Evolutionary conservation across 2,113 vertebrate genomes (phyloP).

Genomic region (Mus spicilegus): DNA sequence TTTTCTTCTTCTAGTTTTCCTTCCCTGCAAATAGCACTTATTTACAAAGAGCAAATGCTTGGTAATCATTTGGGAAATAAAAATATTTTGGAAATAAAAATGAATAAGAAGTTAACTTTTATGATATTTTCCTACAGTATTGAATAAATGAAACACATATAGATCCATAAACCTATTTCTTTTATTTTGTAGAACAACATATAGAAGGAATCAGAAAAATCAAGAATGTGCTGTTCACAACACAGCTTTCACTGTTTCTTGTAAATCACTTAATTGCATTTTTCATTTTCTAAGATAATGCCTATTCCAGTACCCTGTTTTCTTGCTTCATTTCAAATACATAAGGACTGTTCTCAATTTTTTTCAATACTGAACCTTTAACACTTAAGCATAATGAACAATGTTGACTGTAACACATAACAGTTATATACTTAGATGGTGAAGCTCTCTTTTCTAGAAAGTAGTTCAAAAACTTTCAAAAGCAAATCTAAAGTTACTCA

Average conservation of each 20-base stretch:
- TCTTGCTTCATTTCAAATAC: conserved; percentile 24
- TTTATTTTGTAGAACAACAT: background rate
- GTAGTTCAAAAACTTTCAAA: background rate
- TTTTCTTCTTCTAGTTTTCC: background rate
- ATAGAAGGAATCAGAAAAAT: background rate
- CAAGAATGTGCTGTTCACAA: conserved; percentile 5
- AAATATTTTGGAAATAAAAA: background rate
- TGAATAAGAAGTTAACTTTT: background rate
- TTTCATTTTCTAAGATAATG: conserved; percentile 46
- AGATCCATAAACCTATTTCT: background rate
- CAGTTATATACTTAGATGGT: background rate
- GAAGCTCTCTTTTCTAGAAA: too few relatives aligned
- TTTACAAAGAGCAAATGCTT: conserved; percentile 27
- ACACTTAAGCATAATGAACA: conserved; percentile 28
- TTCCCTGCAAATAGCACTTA: background rate
- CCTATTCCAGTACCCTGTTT: background rate
- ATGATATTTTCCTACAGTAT: background rate
- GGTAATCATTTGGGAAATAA: conserved; percentile 26
- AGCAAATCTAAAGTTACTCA: background rate
- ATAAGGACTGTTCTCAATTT: conserved; percentile 5
- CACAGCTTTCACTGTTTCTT: conserved; percentile 28
- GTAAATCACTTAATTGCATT: conserved; percentile 13
- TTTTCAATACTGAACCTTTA: conserved; percentile 23
- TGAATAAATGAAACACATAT: conserved; percentile 43
- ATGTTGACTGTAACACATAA: background rate